Conservation (phyloP, 2,888 invertebrate species). For the Rhopalosiphum nymphaeae region DNA sequence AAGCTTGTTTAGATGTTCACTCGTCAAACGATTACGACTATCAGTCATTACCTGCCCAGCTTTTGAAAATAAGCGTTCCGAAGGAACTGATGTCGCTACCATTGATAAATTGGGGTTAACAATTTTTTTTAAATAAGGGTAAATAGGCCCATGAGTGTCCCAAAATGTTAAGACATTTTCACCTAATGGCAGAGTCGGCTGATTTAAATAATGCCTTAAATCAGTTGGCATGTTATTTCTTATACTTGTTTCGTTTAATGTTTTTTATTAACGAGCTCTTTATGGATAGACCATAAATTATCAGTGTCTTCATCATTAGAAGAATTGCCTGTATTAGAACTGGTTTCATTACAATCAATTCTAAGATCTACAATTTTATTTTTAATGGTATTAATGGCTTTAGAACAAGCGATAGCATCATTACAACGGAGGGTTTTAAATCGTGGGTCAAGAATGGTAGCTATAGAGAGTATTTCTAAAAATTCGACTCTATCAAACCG, state of each 20-base stretch:
- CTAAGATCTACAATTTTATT: neutral
- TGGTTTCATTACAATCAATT: neutral
- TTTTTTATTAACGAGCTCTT: neutral
- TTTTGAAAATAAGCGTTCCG: neutral
- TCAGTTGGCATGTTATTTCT: neutral
- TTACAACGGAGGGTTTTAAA: neutral
- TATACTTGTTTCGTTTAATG: neutral
- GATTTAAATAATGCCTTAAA: constrained; percentile 22
- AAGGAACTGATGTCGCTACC: neutral
- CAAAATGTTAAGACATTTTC: constrained; percentile 7
- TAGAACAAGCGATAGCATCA: neutral
- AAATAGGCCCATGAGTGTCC: constrained; percentile 1
- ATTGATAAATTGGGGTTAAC: neutral
- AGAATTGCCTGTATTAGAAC: neutral
- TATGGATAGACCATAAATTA: constrained; percentile 1
- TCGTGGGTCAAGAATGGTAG: neutral
- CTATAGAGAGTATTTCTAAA: neutral
- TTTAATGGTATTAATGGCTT: neutral
- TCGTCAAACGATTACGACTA: neutral
- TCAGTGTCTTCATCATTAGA: neutral
- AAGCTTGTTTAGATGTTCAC: neutral
- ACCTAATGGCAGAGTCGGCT: neutral
- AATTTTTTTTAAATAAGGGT: neutral
- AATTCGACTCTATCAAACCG: neutral
- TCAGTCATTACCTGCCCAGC: constrained; percentile 26